Conservation (phyloP, 2,113 vertebrate species). For the Thalassoma bifasciatum region DNA sequence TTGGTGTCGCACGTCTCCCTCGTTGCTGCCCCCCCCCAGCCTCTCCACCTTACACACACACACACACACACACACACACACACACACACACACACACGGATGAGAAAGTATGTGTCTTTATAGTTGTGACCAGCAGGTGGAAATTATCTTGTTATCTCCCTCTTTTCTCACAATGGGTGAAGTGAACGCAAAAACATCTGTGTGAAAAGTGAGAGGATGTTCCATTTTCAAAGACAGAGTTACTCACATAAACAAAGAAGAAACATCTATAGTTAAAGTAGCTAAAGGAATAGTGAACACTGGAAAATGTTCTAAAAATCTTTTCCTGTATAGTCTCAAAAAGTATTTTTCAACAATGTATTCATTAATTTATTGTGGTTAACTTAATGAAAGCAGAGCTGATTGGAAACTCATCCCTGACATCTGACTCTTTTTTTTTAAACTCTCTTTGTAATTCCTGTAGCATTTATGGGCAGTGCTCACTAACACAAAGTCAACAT, state of each 20-base stretch:
- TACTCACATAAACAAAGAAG: neutral
- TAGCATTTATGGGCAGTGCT: neutral
- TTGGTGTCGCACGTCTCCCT: constrained; percentile 71
- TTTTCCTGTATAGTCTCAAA: neutral
- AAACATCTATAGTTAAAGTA: too few species aligned
- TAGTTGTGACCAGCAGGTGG: constrained; percentile 62
- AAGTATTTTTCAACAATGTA: too few species aligned
- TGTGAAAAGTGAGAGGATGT: constrained; percentile 1
- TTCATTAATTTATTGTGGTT: too few species aligned
- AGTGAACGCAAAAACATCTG: constrained; percentile 9
- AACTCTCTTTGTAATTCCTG: neutral
- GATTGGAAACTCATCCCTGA: too few species aligned
- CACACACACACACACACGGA: constrained; percentile 2
- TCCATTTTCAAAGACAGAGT: too few species aligned
- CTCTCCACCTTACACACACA: neutral
- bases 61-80: constrained; percentile 1
- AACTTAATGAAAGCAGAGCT: neutral
- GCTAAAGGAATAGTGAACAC: too few species aligned
- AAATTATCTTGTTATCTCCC: constrained; percentile 57
- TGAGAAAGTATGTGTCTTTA: neutral
- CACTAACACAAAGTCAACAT: neutral
- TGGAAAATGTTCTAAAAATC: neutral
- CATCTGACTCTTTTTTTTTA: neutral
- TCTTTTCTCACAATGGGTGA: constrained; percentile 35
- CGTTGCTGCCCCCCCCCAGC: constrained; percentile 22